phyloP scores from a whole-genome alignment of 2,888 invertebrate species.

The Drosophila affinis region DNA sequence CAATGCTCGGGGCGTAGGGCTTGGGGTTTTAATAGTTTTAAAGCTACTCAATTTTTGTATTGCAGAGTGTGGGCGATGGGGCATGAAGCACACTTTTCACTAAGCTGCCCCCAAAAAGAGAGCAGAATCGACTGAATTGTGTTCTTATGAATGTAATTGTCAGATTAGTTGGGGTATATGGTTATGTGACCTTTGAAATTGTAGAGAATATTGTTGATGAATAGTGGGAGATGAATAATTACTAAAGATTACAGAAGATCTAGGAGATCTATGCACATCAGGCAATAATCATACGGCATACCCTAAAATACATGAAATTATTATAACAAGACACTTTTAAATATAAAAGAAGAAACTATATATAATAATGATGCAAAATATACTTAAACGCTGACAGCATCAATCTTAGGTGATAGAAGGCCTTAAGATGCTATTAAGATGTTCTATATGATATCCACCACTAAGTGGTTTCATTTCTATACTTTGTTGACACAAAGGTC shows the following conservation, averaged over 20 bases:
- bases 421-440: no score
- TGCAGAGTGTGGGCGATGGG: slow-evolving; percentile 9
- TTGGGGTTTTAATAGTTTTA: slow-evolving; percentile 46
- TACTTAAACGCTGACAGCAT: no score
- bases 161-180: slow-evolving; percentile 3
- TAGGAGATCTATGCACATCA: neutral
- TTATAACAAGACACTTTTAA: no score
- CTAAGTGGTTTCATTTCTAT: no score
- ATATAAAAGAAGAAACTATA: no score
- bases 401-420: no score
- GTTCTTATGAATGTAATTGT: slow-evolving; percentile 13
- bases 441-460: no score
- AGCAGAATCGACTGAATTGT: slow-evolving; percentile 4
- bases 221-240: neutral
- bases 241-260: neutral
- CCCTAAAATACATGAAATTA: neutral
- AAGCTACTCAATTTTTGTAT: slow-evolving; percentile 43
- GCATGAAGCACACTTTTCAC: neutral
- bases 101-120: slow-evolving; percentile 14
- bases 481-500: neutral
- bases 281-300: no score
- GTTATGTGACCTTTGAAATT: neutral
- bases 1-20: slow-evolving; percentile 36
- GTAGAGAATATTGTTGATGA: neutral
- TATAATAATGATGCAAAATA: no score